Base-by-base conservation (phyloP, 2,113 vertebrate species). In the Capreolus pygargus region DNA sequence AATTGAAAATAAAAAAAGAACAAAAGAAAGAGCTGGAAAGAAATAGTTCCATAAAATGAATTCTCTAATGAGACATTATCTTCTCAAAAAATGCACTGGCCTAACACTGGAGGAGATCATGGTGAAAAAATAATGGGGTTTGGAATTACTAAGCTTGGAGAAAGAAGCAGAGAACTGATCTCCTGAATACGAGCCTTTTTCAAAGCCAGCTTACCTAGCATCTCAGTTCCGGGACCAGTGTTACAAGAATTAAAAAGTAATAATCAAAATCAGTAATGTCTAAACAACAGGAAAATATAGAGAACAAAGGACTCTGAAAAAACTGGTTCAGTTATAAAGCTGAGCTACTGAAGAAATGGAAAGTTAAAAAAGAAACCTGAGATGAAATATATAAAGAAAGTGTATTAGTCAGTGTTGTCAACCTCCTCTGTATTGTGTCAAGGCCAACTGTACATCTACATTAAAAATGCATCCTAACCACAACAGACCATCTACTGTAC, bases 301-400 rank as follows among this genome's bases (percentile, higher is more conserved):
- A 50, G 28, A 17, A n/a, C 1, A 25, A 4, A 12, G 0, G 7
- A 1, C 9, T 14, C 33, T 78, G 14, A 60, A 16, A 84, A 83
- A 95, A 15, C 5, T 6, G 7, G 1, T 70, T 45, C 4, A 3
- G 33, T 3, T 25, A 6, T 33, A 19, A 61, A 0, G 2, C 0
- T 70, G 52, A 67, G 43, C 1, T 30, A 2, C 43, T 52, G 45
- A 15, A 86, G 23, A 52, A 78, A n/a, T 43, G 23, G 30, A 61
- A 47, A 28, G 8, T 14, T 8, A 14, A n/a, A 87, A 8, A 12
- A 57, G 74, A 30, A 60, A 52, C 0, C 5, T 36, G 27, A 13
- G 6, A 5, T 14, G n/a, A 94, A 54, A 2, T 25, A 2, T 1
- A 25, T 47, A 36, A 57, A 47, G 23, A 88, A 57, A 92, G 10